Evolutionary conservation across 2,888 invertebrate genomes (phyloP).

Genomic region (Chymomyza fuscimana): DNA sequence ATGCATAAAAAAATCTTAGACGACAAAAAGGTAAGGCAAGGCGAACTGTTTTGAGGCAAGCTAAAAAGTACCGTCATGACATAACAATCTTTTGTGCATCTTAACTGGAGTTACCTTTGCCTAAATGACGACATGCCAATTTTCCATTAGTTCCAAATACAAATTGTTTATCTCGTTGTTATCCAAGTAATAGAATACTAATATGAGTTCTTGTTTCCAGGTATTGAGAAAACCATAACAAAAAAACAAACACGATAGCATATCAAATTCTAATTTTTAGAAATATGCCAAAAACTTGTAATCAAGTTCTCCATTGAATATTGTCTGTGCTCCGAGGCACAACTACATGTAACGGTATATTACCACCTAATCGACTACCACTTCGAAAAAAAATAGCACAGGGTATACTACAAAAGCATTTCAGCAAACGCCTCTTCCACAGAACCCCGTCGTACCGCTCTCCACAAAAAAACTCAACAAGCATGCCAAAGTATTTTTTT

Average conservation of each 20-base stretch:
- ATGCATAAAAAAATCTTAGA: no score
- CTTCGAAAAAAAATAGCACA: not conserved
- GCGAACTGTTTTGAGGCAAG: no score
- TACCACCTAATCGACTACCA: not conserved
- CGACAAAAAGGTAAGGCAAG: no score
- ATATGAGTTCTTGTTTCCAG: not conserved
- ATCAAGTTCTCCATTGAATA: not conserved
- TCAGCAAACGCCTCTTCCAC: not conserved
- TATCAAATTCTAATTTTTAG: not conserved
- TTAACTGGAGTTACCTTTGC: no score
- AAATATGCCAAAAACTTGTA: not conserved
- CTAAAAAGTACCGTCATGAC: no score
- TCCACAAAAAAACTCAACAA: not conserved
- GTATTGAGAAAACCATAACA: not conserved
- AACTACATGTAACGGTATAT: not conserved
- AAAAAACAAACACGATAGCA: not conserved
- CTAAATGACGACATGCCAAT: no score
- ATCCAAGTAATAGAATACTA: no score
- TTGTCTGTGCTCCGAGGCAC: not conserved
- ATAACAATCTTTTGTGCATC: no score
- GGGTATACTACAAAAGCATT: no score
- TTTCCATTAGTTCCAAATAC: no score
- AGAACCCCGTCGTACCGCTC: not conserved
- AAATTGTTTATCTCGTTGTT: no score
- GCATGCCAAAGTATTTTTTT: slow-evolving; percentile 6